Evolutionary conservation across 92 coral and sea anemone genomes (phyloP).

Genomic region (Parazoanthus darwini): DNA sequence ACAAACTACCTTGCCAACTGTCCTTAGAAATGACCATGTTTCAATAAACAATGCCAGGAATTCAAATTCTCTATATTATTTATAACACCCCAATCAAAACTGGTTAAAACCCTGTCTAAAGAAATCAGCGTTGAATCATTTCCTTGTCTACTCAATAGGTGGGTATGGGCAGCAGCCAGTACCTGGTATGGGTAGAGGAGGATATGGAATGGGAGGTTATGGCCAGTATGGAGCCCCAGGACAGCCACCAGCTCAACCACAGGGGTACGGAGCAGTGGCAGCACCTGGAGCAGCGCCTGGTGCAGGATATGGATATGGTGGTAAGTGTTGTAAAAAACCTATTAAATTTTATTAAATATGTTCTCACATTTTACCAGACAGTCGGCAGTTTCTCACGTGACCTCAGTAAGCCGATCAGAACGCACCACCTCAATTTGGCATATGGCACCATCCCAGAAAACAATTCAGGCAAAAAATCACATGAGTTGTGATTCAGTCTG

Average conservation of each 20-base stretch:
- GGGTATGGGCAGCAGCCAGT: conserved; percentile 62
- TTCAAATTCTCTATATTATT: background rate
- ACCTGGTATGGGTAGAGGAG: conserved; percentile 60
- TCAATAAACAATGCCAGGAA: background rate
- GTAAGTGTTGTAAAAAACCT: background rate
- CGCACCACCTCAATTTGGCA: too few species aligned
- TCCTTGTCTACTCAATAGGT: background rate
- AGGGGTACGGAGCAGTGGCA: conserved; percentile 28
- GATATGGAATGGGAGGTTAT: conserved; percentile 46
- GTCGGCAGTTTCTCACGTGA: too few species aligned
- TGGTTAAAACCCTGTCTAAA: background rate
- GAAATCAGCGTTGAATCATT: too few species aligned
- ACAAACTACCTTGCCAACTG: background rate
- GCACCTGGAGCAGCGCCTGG: conserved; percentile 56
- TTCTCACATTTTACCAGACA: too few species aligned
- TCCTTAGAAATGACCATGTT: too few species aligned
- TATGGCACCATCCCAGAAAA: too few species aligned
- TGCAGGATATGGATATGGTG: conserved; percentile 70
- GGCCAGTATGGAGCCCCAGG: conserved; percentile 58
- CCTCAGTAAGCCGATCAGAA: too few species aligned
- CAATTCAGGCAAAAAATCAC: too few species aligned
- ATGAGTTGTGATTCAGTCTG: too few species aligned
- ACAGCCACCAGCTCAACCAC: conserved; percentile 37
- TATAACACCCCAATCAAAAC: too few species aligned
- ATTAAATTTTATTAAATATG: too few species aligned